phyloP scores from a whole-genome alignment of 2,113 vertebrate genomes.

The Phrynosoma platyrhinos region DNA sequence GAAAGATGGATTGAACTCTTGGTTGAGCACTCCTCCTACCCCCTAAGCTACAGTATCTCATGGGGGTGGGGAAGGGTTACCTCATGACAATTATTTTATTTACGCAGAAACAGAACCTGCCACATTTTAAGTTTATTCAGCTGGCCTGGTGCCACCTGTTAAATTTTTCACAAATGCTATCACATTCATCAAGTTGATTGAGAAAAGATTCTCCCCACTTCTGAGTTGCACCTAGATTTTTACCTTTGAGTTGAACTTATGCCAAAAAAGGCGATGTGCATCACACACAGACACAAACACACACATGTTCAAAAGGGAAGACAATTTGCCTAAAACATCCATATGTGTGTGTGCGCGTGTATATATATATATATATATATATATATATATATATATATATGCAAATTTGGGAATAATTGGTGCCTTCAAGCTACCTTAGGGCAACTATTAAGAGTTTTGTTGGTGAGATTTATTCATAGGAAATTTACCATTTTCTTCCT shows the following conservation, averaged over 20 bases:
- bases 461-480: no score
- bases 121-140: constrained; percentile 29
- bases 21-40: not conserved
- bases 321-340: not conserved
- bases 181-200: not conserved
- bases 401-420: not conserved
- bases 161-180: not conserved
- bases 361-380: not conserved
- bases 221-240: not conserved
- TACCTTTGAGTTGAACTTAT: not conserved
- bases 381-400: not conserved
- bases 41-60: not conserved
- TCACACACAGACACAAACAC: not conserved
- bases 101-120: not conserved
- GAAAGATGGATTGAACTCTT: constrained; percentile 12
- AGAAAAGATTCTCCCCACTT: not conserved
- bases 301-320: not conserved
- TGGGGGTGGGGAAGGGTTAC: not conserved
- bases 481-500: no score
- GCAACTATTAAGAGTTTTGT: no score
- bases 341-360: no score
- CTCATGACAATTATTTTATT: constrained; percentile 25
- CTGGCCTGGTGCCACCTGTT: not conserved
- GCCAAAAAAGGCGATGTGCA: no score
- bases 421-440: no score